Evolutionary conservation across 2,113 vertebrate genomes (phyloP).

Genomic region (Notothenia coriiceps): DNA sequence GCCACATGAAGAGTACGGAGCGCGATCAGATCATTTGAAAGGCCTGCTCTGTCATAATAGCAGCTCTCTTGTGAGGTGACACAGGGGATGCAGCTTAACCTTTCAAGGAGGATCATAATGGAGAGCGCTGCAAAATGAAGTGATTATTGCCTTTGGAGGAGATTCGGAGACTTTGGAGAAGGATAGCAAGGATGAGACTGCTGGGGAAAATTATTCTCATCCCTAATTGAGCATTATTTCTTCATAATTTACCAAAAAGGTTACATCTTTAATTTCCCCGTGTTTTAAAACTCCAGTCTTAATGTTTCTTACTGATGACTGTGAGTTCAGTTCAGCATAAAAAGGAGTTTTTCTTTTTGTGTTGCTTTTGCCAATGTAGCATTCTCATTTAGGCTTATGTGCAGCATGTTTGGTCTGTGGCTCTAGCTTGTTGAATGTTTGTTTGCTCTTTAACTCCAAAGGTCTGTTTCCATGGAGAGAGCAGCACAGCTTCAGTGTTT

Average conservation of each 20-base stretch:
- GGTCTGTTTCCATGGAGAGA: not conserved
- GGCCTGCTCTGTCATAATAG: slow-evolving; percentile 11
- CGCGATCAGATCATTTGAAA: slow-evolving; percentile 21
- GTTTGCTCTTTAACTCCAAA: slow-evolving; percentile 23
- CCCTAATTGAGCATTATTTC: slow-evolving; percentile 42
- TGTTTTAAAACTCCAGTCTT: not conserved
- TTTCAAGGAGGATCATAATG: slow-evolving; percentile 40
- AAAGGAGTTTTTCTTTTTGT: not conserved
- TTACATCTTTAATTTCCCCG: slow-evolving; percentile 23
- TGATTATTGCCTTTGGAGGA: slow-evolving; percentile 45
- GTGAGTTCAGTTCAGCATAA: slow-evolving; percentile 4
- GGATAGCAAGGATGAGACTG: not conserved
- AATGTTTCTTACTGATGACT: not conserved
- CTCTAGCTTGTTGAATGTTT: not conserved
- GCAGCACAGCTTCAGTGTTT: slow-evolving; percentile 2
- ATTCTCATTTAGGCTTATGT: not conserved
- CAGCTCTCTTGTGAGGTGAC: slow-evolving; percentile 33
- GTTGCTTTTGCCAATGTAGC: not conserved
- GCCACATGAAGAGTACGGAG: slow-evolving; percentile 12
- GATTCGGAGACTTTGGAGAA: slow-evolving; percentile 4
- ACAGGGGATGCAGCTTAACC: slow-evolving; percentile 45
- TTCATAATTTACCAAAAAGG: slow-evolving; percentile 34
- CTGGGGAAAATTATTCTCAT: slow-evolving; percentile 6
- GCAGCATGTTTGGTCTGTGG: not conserved
- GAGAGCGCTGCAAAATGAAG: slow-evolving; percentile 46